Evolutionary conservation across 2,797 vertebrate species (phyloP).

Genomic region (Sebastes variabilis): DNA sequence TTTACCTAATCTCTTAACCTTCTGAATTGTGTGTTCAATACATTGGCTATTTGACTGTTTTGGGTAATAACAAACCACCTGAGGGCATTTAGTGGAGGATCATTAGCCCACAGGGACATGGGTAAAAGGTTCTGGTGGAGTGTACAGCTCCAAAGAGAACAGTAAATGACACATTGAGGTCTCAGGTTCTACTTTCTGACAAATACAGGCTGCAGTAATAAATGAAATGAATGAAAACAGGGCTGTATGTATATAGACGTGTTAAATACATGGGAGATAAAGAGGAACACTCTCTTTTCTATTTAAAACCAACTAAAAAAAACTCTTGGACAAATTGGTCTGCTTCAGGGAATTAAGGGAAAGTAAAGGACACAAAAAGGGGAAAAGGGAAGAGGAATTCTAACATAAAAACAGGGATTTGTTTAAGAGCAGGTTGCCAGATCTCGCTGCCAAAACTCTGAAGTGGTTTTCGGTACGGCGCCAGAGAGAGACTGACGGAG

Average conservation of each 20-base stretch:
- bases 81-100: conserved; percentile 1
- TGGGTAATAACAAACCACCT: neutral
- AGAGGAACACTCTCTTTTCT: conserved; percentile 17
- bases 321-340: conserved; percentile 42
- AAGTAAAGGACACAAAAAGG: conserved; percentile 37
- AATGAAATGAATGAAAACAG: neutral
- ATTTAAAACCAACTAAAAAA: conserved; percentile 18
- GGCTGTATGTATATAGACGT: neutral
- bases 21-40: neutral
- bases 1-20: neutral
- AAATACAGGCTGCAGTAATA: conserved; percentile 16
- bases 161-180: neutral
- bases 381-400: conserved; percentile 39
- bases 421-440: conserved; percentile 47
- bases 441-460: conserved; percentile 62
- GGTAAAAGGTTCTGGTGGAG: neutral
- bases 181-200: conserved; percentile 28
- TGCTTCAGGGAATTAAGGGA: conserved; percentile 22
- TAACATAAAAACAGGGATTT: conserved; percentile 50
- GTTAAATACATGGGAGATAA: conserved; percentile 40
- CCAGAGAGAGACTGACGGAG: conserved; percentile 52
- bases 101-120: conserved; percentile 5
- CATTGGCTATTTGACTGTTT: conserved; percentile 8
- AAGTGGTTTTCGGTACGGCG: conserved; percentile 56
- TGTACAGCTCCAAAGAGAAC: neutral